These are phyloP conservation scores for Festucalex cinctus DNA, from an alignment of 2,113 vertebrate genomes.

Conservation along the genomic window DNA sequence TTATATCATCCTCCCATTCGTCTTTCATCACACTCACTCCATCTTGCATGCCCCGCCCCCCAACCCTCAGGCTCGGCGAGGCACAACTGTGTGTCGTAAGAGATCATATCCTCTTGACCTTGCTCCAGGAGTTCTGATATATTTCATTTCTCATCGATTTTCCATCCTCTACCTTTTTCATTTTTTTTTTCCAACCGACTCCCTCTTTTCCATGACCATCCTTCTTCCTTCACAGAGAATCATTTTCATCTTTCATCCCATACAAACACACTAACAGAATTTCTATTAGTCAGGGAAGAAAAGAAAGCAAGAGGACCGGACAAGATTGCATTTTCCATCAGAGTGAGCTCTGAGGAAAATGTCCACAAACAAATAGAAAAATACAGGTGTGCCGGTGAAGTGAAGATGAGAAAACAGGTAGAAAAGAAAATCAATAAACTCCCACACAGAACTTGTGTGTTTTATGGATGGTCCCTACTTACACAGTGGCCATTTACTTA, in stretches of 20 bases:
- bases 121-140: conserved; percentile 73
- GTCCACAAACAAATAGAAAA: conserved; percentile 60
- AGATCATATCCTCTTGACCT: conserved; percentile 79
- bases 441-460: conserved; percentile 16
- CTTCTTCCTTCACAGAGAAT: conserved; percentile 59
- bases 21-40: conserved; percentile 21
- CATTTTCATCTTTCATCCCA: conserved; percentile 70
- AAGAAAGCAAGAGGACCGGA: conserved; percentile 41
- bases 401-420: conserved; percentile 52
- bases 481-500: conserved; percentile 45
- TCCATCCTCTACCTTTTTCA: conserved; percentile 58
- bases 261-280: conserved; percentile 66
- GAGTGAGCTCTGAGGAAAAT: conserved; percentile 53
- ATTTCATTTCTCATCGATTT: conserved; percentile 77
- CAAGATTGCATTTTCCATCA: conserved; percentile 66
- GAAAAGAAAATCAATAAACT: conserved; percentile 51
- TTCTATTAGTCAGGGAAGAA: conserved; percentile 58
- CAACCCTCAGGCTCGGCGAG: conserved; percentile 49
- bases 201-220: conserved; percentile 49
- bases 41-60: conserved; percentile 20
- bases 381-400: conserved; percentile 46
- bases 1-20: conserved; percentile 11
- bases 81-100: conserved; percentile 62
- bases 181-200: conserved; percentile 30
- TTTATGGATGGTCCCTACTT: conserved; percentile 30